phyloP scores from a whole-genome alignment of 1,140 invertebrate species.

The Nephila pilipes region DNA sequence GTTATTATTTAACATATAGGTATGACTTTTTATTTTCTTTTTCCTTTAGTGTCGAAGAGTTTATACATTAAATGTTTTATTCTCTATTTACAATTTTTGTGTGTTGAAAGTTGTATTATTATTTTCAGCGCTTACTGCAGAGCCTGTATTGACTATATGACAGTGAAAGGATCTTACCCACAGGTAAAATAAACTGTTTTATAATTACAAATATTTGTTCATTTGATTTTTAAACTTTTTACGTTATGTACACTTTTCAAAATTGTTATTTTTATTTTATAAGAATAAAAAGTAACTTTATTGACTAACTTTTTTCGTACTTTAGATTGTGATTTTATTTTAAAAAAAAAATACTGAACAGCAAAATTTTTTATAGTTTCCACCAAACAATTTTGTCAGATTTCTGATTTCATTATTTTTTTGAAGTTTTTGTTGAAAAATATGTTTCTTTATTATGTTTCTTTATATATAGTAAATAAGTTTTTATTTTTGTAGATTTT shows the following conservation, averaged over 20 bases:
- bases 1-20: no score
- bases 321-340: background rate
- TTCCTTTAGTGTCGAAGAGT: no score
- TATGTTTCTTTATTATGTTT: background rate
- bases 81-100: no score
- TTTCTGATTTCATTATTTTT: background rate
- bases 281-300: no score
- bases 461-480: background rate
- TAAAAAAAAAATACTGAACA: no score
- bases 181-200: background rate
- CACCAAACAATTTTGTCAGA: background rate
- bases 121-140: background rate
- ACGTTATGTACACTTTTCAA: background rate
- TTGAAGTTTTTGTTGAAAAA: background rate
- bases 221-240: background rate
- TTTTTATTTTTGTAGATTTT: background rate
- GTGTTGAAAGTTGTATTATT: no score
- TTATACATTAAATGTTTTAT: no score
- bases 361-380: no score
- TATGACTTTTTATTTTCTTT: no score
- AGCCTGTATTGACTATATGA: background rate
- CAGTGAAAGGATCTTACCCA: background rate
- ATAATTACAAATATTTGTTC: background rate
- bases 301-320: background rate
- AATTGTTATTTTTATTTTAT: background rate